These are phyloP conservation scores for Spongilla lacustris DNA, from an alignment of 37 sponge, comb jelly and placozoan species.

Conservation along the genomic window DNA sequence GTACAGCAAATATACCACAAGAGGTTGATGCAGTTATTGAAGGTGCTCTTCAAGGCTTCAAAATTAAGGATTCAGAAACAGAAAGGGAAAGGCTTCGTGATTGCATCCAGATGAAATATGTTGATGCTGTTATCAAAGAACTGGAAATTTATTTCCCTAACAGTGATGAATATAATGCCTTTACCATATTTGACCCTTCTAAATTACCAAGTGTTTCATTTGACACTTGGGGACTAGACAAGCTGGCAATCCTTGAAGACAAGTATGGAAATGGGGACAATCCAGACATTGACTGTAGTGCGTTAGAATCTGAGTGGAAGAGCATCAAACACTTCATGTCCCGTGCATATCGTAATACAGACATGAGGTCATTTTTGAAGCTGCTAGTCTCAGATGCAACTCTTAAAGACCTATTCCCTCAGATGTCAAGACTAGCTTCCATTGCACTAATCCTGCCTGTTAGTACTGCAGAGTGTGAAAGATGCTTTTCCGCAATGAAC, in stretches of 20 bases:
- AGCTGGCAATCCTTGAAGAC: background rate
- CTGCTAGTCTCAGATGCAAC: slow-evolving; percentile 10
- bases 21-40: too few species aligned
- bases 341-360: slow-evolving; percentile 2
- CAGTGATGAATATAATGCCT: slow-evolving; percentile 11
- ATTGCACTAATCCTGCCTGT: slow-evolving; percentile 24
- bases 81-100: background rate
- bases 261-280: background rate
- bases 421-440: slow-evolving; percentile 14
- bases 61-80: slow-evolving; percentile 6
- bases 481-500: slow-evolving; percentile 39
- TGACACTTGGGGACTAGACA: slow-evolving; percentile 10
- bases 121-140: slow-evolving; percentile 17
- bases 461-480: slow-evolving; percentile 52
- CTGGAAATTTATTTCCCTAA: slow-evolving; percentile 13
- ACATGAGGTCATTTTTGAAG: slow-evolving; percentile 16
- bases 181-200: slow-evolving; percentile 21
- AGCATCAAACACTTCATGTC: background rate
- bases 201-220: slow-evolving; percentile 13
- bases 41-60: slow-evolving; percentile 10
- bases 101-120: background rate
- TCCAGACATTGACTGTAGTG: background rate
- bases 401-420: slow-evolving; percentile 25
- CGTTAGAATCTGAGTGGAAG: slow-evolving; percentile 3
- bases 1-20: too few species aligned